Base-by-base conservation (phyloP, 2,888 invertebrate genomes). In the Mesodorylaimus sp. region DNA sequence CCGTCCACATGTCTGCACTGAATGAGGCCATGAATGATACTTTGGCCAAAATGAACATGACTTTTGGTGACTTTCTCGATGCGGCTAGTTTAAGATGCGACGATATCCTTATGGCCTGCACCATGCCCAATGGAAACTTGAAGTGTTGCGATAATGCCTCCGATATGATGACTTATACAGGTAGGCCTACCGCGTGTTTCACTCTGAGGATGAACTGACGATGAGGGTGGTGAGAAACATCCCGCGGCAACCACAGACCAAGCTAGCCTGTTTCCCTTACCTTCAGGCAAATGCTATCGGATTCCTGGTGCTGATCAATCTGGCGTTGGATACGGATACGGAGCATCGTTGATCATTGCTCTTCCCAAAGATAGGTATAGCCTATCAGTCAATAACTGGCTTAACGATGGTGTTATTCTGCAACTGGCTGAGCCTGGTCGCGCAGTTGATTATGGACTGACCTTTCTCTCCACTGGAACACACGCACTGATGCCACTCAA, bases 401-500 rank as follows among this genome's bases (percentile, higher is more conserved):
- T 58, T 5, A 60, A 59, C 52, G 59, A 62, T 51, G 63, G 63
- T 24, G 55, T 63, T 5, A 55, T 55, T 5, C 54, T 63, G 5
- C 63, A 63, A 46, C 48, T 63, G n/a, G 61, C 58, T 3, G 60
- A 58, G 32, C 47, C 50, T 5, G 56, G 54, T 1, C 58, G 53
- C 23, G 60, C 58, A 43, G 56, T 59, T 43, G 59, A 56, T 51
- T 56, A 55, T 47, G 60, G 56, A 53, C 44, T 59, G 32, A 58
- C 55, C 26, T 60, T 59, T 47, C 39, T 60, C n/a, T 59, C 59
- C 2, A 39, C 56, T 36, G 60, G 61, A 10, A 58, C 59, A 1
- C 60, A 62, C 51, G 61, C 62, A n/a, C 54, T 63, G 2, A 54
- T 63, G 47, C 60, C 61, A 1, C 51, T 63, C 13, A 54, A 57